A percentile compares a stretch with the other conserved stretches of the same genome.
These are phyloP conservation scores for Cyphomyrus discorhynchus DNA, from an alignment of 2,113 vertebrate species.

Conservation along the genomic window DNA sequence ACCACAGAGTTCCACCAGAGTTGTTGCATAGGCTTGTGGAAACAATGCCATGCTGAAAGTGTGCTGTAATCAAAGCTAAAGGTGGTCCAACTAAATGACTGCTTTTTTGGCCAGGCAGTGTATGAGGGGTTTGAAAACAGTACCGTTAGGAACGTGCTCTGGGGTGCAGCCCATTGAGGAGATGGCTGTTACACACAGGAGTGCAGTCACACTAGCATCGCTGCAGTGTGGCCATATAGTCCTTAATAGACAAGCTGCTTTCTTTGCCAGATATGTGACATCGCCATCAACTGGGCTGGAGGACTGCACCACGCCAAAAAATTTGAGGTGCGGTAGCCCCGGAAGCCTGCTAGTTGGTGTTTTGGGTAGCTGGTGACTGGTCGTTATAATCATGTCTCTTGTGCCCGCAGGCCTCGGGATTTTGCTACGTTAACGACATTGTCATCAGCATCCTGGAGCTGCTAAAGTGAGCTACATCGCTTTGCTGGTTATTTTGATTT, in stretches of 20 bases:
- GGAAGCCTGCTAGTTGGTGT: background rate
- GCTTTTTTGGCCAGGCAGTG: background rate
- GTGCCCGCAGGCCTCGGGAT: slow-evolving; percentile 79
- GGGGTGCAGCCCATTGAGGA: background rate
- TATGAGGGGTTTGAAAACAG: background rate
- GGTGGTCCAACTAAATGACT: background rate
- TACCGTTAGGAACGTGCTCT: background rate
- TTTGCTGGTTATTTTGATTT: background rate
- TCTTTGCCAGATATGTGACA: slow-evolving; percentile 84
- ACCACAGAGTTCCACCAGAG: background rate
- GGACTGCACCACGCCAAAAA: slow-evolving; percentile 97
- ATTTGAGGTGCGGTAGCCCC: slow-evolving; percentile 74
- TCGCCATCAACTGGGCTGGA: slow-evolving; percentile 97
- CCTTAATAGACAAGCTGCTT: background rate
- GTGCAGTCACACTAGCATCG: background rate
- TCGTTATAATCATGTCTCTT: slow-evolving; percentile 25
- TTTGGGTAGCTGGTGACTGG: background rate
- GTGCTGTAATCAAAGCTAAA: background rate
- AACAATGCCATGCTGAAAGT: background rate
- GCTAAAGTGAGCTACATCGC: slow-evolving; percentile 75
- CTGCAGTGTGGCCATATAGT: background rate
- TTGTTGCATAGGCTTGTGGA: background rate
- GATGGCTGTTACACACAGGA: background rate
- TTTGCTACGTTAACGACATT: slow-evolving; percentile 98
- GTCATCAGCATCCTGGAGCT: slow-evolving; percentile 97